Conservation (phyloP, 2,113 vertebrate genomes). For the Nymphicus hollandicus region DNA sequence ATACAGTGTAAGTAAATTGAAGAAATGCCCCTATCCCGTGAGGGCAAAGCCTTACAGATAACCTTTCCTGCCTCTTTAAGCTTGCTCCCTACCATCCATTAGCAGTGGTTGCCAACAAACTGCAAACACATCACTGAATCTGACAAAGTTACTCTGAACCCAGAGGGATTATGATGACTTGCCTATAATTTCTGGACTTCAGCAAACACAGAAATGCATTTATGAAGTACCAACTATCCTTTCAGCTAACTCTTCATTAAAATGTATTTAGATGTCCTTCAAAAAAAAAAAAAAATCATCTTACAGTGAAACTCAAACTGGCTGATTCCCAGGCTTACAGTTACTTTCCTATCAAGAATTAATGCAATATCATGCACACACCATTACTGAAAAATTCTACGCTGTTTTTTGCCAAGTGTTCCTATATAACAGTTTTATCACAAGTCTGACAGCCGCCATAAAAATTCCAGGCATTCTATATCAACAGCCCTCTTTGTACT, state of each 20-base stretch:
- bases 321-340: conserved; percentile 80
- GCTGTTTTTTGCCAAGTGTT: conserved; percentile 87
- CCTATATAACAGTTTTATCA: conserved; percentile 92
- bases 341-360: conserved; percentile 85
- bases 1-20: background rate
- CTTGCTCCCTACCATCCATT: background rate
- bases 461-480: conserved; percentile 88
- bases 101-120: background rate
- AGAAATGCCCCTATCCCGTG: background rate
- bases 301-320: conserved; percentile 74
- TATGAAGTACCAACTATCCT: conserved; percentile 20
- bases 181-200: conserved; percentile 25
- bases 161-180: background rate
- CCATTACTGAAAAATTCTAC: conserved; percentile 86
- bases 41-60: conserved; percentile 4
- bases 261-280: conserved; percentile 62
- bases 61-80: conserved; percentile 29
- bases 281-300: background rate
- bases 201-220: conserved; percentile 13
- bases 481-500: conserved; percentile 89
- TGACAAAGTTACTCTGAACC: conserved; percentile 19
- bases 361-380: conserved; percentile 84
- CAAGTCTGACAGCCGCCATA: conserved; percentile 86
- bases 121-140: background rate
- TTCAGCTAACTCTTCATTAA: conserved; percentile 64